phyloP scores from a whole-genome alignment of 2,113 vertebrate species.

The Tursiops truncatus region DNA sequence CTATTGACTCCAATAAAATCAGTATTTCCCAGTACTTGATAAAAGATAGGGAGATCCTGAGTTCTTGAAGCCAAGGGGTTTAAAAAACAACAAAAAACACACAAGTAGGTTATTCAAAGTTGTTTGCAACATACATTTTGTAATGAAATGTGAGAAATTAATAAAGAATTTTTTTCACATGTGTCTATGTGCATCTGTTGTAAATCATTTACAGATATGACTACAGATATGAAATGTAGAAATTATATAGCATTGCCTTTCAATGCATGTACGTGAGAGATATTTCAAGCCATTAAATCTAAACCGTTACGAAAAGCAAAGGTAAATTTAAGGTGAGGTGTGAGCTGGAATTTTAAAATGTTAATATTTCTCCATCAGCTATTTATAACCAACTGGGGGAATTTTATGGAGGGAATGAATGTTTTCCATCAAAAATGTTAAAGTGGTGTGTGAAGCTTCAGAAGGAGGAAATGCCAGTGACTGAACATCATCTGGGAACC shows the following conservation, averaged over 20 bases:
- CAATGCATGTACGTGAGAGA: rapidly evolving
- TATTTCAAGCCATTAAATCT: background rate
- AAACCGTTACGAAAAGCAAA: background rate
- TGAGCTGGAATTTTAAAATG: background rate
- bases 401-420: background rate
- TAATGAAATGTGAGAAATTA: slow-evolving; percentile 86
- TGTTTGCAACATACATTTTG: slow-evolving; percentile 84
- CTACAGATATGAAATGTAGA: background rate
- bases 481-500: background rate
- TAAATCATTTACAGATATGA: slow-evolving; percentile 65
- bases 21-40: slow-evolving; percentile 86
- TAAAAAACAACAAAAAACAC: slow-evolving; percentile 65
- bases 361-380: background rate
- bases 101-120: slow-evolving; percentile 81
- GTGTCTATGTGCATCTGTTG: slow-evolving; percentile 76
- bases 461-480: background rate
- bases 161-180: slow-evolving; percentile 91
- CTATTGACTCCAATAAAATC: slow-evolving; percentile 86
- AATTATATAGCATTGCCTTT: background rate
- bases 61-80: slow-evolving; percentile 88
- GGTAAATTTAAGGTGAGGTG: background rate
- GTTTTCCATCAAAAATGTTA: background rate
- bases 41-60: slow-evolving; percentile 86
- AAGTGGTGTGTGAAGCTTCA: background rate
- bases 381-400: background rate